phyloP scores from a whole-genome alignment of 1,140 invertebrate species.

The Gerris buenoi region DNA sequence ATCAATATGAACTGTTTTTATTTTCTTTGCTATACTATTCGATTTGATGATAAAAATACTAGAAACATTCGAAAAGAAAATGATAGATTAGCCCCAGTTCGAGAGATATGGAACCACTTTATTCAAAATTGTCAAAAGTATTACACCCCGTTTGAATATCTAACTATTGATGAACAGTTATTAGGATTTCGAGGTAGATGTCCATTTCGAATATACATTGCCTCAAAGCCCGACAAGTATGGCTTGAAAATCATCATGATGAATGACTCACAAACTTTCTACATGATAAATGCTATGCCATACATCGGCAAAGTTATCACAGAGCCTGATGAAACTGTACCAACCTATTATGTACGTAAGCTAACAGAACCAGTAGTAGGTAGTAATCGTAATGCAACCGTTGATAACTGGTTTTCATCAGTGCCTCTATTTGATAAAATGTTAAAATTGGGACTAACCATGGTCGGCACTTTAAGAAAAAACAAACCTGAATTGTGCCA shows the following conservation, averaged over 20 bases:
- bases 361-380: conserved; percentile 12
- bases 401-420: conserved; percentile 21
- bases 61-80: conserved; percentile 12
- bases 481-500: conserved; percentile 25
- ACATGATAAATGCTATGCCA: conserved; percentile 27
- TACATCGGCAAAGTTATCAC: conserved; percentile 26
- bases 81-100: conserved; percentile 19
- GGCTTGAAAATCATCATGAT: conserved; percentile 31
- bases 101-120: conserved; percentile 18
- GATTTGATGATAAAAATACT: conserved; percentile 21
- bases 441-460: conserved; percentile 13
- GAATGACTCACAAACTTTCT: conserved; percentile 26
- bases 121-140: conserved; percentile 9
- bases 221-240: conserved; percentile 33
- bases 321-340: conserved; percentile 1
- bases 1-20: conserved; percentile 19
- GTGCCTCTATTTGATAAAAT: conserved; percentile 14
- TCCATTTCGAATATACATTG: conserved; percentile 31
- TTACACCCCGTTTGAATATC: conserved; percentile 14
- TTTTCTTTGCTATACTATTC: conserved; percentile 15
- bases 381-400: conserved; percentile 17
- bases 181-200: conserved; percentile 29
- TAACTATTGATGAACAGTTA: conserved; percentile 27
- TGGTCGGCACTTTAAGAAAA: conserved; percentile 18
- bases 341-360: conserved; percentile 9